phyloP scores from a whole-genome alignment of 2,113 vertebrate species.

The Abramis brama region DNA sequence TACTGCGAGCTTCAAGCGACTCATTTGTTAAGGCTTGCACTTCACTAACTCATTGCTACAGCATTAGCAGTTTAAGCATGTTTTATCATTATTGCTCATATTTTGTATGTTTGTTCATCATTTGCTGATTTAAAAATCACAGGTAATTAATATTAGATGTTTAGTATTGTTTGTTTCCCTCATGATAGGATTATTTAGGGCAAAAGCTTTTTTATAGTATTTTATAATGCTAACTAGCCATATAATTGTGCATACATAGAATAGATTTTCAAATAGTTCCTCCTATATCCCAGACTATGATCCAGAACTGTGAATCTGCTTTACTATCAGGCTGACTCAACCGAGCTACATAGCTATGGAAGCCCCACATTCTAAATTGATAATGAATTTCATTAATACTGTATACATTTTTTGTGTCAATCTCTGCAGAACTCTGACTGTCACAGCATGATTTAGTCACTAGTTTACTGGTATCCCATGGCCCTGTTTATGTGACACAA shows the following conservation, averaged over 20 bases:
- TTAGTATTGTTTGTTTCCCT: neutral
- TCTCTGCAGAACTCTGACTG: neutral
- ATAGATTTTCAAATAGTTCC: neutral
- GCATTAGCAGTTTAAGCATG: neutral
- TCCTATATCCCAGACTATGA: neutral
- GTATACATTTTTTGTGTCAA: neutral
- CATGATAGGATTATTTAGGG: neutral
- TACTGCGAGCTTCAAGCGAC: neutral
- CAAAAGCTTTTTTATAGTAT: neutral
- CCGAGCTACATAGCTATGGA: neutral
- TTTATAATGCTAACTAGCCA: neutral
- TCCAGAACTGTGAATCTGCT: neutral
- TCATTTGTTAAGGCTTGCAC: neutral
- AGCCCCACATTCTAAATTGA: neutral
- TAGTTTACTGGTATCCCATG: neutral
- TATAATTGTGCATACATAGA: neutral
- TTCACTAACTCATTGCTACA: neutral
- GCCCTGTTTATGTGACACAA: neutral
- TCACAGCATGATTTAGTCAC: neutral
- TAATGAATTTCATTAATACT: neutral
- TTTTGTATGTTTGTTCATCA: neutral
- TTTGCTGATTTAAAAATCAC: no score
- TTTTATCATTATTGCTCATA: no score
- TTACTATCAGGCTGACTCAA: neutral
- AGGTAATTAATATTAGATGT: neutral